Conservation (phyloP, 2,797 vertebrate genomes). For the Tauraco hartlaubi region DNA sequence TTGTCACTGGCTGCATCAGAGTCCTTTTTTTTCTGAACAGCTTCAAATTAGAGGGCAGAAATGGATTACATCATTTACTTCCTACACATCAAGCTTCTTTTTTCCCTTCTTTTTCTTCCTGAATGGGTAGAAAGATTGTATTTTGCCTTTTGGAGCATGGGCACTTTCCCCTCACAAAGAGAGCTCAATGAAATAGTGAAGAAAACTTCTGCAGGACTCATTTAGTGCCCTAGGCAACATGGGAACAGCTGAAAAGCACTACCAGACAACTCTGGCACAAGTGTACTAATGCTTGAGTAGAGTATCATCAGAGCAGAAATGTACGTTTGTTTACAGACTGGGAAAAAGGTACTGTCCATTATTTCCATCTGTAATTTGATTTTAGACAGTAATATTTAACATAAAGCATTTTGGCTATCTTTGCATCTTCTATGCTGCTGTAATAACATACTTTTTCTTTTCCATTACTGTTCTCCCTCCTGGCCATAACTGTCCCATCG, state of each 20-base stretch:
- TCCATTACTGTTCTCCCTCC: not conserved
- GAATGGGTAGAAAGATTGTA: not conserved
- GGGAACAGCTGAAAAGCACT: not conserved
- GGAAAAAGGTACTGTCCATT: not conserved
- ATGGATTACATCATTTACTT: not conserved
- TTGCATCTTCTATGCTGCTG: not conserved
- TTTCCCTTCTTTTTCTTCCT: not conserved
- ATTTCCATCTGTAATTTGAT: not conserved
- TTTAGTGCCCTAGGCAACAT: not conserved
- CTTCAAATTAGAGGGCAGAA: not conserved
- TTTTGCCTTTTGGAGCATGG: not conserved
- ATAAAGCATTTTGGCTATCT: not conserved
- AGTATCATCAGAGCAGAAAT: not conserved
- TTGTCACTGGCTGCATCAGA: not conserved
- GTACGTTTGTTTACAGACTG: not conserved
- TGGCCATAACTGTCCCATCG: not conserved
- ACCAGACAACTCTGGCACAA: not conserved
- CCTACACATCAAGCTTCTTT: not conserved
- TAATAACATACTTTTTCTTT: not conserved
- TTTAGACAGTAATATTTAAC: not conserved
- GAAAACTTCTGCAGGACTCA: not conserved
- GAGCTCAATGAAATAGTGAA: not conserved
- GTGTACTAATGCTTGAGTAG: not conserved
- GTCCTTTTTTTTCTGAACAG: not conserved
- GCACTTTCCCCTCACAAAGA: not conserved